Evolutionary conservation across 2,113 vertebrate genomes (phyloP).

Genomic region (Hirundichthys speculiger): DNA sequence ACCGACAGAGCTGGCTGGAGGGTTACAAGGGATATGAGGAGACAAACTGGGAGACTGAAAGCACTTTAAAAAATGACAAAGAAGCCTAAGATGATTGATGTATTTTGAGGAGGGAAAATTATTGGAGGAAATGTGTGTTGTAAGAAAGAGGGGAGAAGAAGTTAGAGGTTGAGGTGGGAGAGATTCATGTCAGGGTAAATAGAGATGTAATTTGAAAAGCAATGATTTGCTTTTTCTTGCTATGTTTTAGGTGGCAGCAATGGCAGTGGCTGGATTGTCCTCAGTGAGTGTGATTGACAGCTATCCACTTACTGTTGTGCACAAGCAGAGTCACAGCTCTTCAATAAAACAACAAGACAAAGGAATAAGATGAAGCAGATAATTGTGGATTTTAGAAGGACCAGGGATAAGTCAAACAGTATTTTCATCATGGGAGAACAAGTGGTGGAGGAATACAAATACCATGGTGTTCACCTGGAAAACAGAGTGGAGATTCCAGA

Average conservation of each 20-base stretch:
- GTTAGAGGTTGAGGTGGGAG: slow-evolving; percentile 4
- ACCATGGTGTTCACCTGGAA: too few species aligned
- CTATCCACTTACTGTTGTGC: slow-evolving; percentile 46
- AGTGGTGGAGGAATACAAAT: too few species aligned
- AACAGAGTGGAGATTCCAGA: too few species aligned
- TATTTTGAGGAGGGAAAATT: slow-evolving; percentile 12
- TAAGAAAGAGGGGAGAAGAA: slow-evolving; percentile 6
- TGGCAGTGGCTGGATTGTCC: slow-evolving; percentile 17
- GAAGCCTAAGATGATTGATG: not conserved
- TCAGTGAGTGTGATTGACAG: slow-evolving; percentile 51
- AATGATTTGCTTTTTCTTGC: slow-evolving; percentile 25
- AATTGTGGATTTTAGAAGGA: too few species aligned
- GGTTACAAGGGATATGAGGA: slow-evolving; percentile 18
- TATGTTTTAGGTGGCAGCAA: slow-evolving; percentile 7
- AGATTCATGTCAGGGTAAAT: slow-evolving; percentile 1
- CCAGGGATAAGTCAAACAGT: too few species aligned
- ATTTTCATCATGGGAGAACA: too few species aligned
- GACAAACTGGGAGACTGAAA: slow-evolving; percentile 24
- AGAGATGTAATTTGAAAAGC: slow-evolving; percentile 13
- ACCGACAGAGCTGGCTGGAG: slow-evolving; percentile 40
- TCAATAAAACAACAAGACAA: too few species aligned
- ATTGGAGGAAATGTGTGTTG: slow-evolving; percentile 8
- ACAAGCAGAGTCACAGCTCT: slow-evolving; percentile 6
- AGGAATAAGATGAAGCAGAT: too few species aligned
- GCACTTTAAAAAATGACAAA: slow-evolving; percentile 11